Conservation (phyloP, 1,140 invertebrate species). For the Ruditapes philippinarum region DNA sequence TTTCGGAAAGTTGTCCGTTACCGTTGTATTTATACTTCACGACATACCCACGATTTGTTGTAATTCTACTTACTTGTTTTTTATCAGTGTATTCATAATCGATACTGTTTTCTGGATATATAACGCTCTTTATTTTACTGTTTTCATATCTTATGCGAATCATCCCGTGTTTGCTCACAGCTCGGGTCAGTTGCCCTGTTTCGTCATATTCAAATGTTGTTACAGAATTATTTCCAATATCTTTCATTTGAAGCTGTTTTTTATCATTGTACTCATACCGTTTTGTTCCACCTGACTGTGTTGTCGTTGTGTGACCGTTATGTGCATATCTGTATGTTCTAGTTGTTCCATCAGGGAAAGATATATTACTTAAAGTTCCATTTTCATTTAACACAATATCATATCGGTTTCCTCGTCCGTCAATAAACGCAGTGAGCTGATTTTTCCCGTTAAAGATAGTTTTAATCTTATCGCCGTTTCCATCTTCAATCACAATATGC, state of each 20-base stretch:
- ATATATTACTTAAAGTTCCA: neutral
- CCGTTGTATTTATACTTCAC: conserved; percentile 4
- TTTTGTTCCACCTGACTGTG: neutral
- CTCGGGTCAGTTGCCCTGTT: neutral
- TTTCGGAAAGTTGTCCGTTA: neutral
- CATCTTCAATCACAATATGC: conserved; percentile 5
- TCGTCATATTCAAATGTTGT: conserved; percentile 2
- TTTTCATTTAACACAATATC: conserved; percentile 6
- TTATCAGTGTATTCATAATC: neutral
- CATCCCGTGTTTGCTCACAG: neutral
- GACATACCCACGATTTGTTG: neutral
- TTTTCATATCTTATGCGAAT: neutral
- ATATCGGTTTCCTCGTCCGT: conserved; percentile 25
- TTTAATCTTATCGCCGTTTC: conserved; percentile 11
- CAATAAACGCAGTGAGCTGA: neutral
- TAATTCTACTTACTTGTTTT: neutral
- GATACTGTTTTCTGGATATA: neutral
- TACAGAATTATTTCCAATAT: neutral
- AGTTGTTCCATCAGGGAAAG: conserved; percentile 26
- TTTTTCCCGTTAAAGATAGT: neutral
- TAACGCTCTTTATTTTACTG: neutral
- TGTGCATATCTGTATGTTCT: conserved; percentile 2
- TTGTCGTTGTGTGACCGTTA: neutral
- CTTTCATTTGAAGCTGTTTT: neutral
- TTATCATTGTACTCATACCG: conserved; percentile 3